Base-by-base conservation (phyloP, 2,797 vertebrate species). In the Cheirogaleus major region DNA sequence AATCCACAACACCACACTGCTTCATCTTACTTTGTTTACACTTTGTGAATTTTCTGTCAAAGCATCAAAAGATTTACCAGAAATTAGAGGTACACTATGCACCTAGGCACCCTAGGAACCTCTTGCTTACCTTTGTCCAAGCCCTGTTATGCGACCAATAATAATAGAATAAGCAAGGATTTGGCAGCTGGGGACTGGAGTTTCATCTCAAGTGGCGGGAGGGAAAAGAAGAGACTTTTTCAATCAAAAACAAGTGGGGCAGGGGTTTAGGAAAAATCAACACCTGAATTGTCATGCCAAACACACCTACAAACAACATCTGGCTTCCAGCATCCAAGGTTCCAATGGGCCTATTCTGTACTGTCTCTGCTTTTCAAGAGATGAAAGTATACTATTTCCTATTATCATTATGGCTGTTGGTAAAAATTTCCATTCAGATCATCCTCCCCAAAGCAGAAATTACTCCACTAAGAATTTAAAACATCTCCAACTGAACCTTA, bases 381-480 rank as follows among this genome's bases (percentile, higher is more conserved):
- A 94, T 48, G 76, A 38, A 78, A 93, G 32, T 48, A 43, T 67
- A 73, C 6, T 57, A 35, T 72, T 78, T 93, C n/a, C 55, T 59
- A 73, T 67, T 69, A 89, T 82, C 55, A 63, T 11, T 38, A 90
- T 3, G 0, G 32, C 45, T 69, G 9, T 72, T 85, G 50, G 69
- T 81, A 84, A 97, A 95, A 93, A 81, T 45, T 63, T 84, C 95
- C 70, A 92, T 63, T 91, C 83, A 88, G 38, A 84, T 84, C 83
- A 91, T 81, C 75, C n/a, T 96, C 41, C 67, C 35, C 4, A 87
- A 93, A 96, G 63, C 65, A 89, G 69, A 91, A 35, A 93, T 30
- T 41, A 94, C 69, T 93, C 67, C 48, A 79, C 4, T 61, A 86
- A 89, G 88, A 96, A 78, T 61, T 63, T 80, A 92, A 97, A 94